Evolutionary conservation across 2,797 vertebrate species (phyloP).

Genomic region (Acanthurus leucopareius): DNA sequence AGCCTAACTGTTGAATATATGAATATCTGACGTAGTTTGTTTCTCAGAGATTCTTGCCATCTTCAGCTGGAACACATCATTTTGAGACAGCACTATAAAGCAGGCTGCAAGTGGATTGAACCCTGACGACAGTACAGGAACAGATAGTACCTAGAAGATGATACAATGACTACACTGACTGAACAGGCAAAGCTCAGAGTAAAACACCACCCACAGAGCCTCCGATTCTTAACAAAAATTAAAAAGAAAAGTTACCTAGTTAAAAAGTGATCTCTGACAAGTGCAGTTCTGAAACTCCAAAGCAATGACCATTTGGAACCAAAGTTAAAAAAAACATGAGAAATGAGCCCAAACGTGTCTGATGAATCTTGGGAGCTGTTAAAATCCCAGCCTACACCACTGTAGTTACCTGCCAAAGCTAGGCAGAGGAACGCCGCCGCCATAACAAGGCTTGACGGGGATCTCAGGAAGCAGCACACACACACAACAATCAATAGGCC

Average conservation of each 20-base stretch:
- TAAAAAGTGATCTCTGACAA: constrained; percentile 16
- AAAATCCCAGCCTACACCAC: constrained; percentile 44
- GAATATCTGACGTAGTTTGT: neutral
- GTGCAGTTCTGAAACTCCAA: constrained; percentile 14
- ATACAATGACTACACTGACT: neutral
- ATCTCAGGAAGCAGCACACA: constrained; percentile 75
- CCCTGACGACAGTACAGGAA: neutral
- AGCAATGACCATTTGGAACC: constrained; percentile 22
- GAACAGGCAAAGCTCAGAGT: neutral
- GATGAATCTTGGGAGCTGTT: constrained; percentile 49
- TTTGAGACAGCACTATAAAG: neutral
- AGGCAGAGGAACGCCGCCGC: constrained; percentile 45
- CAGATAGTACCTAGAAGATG: neutral
- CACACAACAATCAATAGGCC: constrained; percentile 78
- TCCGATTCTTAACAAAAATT: constrained; percentile 12
- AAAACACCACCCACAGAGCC: neutral
- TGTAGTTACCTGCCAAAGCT: constrained; percentile 62
- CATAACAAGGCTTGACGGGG: constrained; percentile 72
- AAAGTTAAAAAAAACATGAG: neutral
- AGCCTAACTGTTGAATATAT: neutral
- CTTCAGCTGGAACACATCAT: neutral
- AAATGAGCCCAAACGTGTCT: constrained; percentile 34
- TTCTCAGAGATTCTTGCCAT: neutral
- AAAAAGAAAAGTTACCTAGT: constrained; percentile 6
- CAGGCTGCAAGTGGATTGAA: neutral